Conservation (phyloP, 2,888 invertebrate genomes). For the Drosophila vallismaia region DNA sequence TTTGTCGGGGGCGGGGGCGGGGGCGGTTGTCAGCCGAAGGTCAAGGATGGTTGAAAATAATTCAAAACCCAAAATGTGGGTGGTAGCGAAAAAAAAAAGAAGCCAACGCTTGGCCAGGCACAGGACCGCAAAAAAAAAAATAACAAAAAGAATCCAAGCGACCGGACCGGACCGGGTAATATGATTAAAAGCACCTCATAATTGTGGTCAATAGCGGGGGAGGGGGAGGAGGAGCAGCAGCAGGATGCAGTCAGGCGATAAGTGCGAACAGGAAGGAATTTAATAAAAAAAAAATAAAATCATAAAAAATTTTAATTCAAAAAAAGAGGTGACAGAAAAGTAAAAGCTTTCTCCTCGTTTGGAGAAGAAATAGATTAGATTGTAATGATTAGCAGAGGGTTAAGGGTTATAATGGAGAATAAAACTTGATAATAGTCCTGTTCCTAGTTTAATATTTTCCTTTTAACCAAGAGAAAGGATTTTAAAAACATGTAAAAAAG, state of each 20-base stretch:
- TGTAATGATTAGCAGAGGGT: neutral
- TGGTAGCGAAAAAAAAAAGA: constrained; percentile 42
- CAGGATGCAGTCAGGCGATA: constrained; percentile 63
- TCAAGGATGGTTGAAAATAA: constrained; percentile 59
- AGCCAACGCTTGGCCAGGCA: constrained; percentile 62
- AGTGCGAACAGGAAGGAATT: constrained; percentile 33
- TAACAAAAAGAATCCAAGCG: neutral
- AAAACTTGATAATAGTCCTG: too few relatives aligned
- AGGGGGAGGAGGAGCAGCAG: neutral
- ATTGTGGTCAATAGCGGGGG: constrained; percentile 62
- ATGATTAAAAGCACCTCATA: constrained; percentile 75
- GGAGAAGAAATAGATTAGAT: neutral
- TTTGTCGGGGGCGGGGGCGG: neutral
- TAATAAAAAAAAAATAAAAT: constrained; percentile 9
- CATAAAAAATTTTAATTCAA: neutral
- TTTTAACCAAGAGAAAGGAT: neutral
- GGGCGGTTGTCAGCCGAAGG: constrained; percentile 52
- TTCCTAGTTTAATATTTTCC: neutral
- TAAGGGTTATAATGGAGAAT: too few relatives aligned
- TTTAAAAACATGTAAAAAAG: neutral
- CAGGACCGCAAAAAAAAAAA: constrained; percentile 13
- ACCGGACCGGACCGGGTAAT: constrained; percentile 50
- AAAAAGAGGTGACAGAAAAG: neutral
- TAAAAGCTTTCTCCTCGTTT: too few relatives aligned
- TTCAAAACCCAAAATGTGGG: constrained; percentile 12